phyloP scores from a whole-genome alignment of 1,140 invertebrate genomes.

The Eciton burchellii region DNA sequence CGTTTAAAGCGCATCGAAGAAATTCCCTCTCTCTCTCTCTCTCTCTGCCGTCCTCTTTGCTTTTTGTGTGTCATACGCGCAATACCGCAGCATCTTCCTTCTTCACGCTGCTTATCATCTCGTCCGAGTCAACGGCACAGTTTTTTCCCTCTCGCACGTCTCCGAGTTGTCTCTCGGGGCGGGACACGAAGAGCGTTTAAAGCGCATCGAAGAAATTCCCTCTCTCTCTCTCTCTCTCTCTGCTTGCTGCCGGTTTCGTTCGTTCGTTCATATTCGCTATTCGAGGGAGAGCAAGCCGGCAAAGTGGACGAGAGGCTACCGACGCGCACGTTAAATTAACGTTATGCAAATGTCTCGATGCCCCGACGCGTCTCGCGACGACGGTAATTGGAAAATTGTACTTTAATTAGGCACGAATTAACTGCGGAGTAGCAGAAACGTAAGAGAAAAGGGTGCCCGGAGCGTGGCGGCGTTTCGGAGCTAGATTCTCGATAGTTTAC shows the following conservation, averaged over 20 bases:
- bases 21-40: constrained; percentile 19
- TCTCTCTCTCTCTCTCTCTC: constrained; percentile 41
- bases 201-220: constrained; percentile 50
- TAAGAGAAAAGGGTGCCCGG: neutral
- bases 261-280: constrained; percentile 39
- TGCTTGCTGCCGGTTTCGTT: constrained; percentile 37
- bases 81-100: neutral
- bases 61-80: too few relatives aligned
- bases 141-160: constrained; percentile 31
- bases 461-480: constrained; percentile 10
- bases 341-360: constrained; percentile 55
- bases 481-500: constrained; percentile 29
- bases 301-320: neutral
- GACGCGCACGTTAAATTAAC: constrained; percentile 48
- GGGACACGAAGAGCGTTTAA: constrained; percentile 71
- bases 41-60: neutral
- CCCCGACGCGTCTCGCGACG: constrained; percentile 3
- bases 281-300: constrained; percentile 16
- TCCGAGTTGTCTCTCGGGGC: constrained; percentile 66
- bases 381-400: constrained; percentile 49
- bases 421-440: neutral
- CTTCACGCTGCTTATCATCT: neutral
- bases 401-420: constrained; percentile 40
- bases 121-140: constrained; percentile 30
- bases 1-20: constrained; percentile 62